Conservation (phyloP, 2,797 vertebrate species). For the Lophotriccus pileatus region DNA sequence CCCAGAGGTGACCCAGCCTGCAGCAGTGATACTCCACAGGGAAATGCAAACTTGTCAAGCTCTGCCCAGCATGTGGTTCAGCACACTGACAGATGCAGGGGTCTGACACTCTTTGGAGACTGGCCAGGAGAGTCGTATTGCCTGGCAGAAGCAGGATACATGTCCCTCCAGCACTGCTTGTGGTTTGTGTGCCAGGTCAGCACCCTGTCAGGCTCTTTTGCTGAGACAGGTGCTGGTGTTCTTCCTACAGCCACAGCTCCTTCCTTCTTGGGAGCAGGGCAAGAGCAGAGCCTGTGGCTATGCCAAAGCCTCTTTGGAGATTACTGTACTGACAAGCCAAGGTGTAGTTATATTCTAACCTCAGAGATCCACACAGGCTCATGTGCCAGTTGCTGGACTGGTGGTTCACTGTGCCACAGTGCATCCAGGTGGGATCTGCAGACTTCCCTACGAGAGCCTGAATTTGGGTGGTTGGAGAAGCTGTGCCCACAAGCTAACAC, state of each 20-base stretch:
- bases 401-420: rapidly evolving
- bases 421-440: not conserved
- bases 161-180: rapidly evolving
- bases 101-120: not conserved
- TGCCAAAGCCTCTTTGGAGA: not conserved
- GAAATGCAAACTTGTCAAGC: not conserved
- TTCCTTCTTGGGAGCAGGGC: not conserved
- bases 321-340: not conserved
- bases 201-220: not conserved
- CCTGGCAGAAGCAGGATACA: not conserved
- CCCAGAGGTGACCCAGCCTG: not conserved
- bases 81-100: not conserved
- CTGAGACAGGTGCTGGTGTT: rapidly evolving
- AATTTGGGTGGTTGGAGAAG: not conserved
- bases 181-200: not conserved
- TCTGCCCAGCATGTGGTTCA: not conserved
- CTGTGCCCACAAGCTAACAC: not conserved
- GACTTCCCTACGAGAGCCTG: not conserved
- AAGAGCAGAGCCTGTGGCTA: not conserved
- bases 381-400: rapidly evolving
- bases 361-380: rapidly evolving
- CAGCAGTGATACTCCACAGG: not conserved
- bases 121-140: not conserved
- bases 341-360: not conserved
- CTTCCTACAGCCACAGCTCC: not conserved